A percentile compares a stretch with the other conserved stretches of the same genome.
phyloP scores from a whole-genome alignment of 2,113 vertebrate species.

The Misgurnus mizolepis region DNA sequence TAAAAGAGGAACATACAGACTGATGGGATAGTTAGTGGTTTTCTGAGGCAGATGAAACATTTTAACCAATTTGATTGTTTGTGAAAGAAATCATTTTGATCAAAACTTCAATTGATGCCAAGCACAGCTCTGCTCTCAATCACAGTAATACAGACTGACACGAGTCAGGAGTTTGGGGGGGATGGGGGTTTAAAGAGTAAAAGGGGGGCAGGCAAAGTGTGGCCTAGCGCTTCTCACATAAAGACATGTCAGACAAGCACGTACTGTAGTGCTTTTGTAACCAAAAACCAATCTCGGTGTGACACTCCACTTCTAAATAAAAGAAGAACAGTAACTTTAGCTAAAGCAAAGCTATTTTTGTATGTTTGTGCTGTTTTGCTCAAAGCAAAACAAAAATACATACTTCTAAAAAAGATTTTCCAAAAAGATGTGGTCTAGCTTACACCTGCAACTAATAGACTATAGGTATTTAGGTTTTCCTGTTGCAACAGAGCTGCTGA shows the following conservation, averaged over 20 bases:
- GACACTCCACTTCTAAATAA: too few species aligned
- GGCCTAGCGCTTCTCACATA: slow-evolving; percentile 81
- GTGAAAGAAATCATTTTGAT: slow-evolving; percentile 98
- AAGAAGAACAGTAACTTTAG: too few species aligned
- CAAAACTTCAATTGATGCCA: slow-evolving; percentile 90
- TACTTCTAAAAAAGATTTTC: background rate
- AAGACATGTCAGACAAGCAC: slow-evolving; percentile 85
- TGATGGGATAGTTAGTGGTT: slow-evolving; percentile 82
- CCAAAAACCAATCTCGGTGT: too few species aligned
- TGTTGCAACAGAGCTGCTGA: slow-evolving; percentile 73
- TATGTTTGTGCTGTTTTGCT: too few species aligned
- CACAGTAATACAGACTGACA: slow-evolving; percentile 88
- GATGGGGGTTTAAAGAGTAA: slow-evolving; percentile 80
- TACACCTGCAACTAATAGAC: slow-evolving; percentile 85
- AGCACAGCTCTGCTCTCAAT: slow-evolving; percentile 83
- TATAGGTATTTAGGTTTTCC: slow-evolving; percentile 79
- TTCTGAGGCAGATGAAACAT: slow-evolving; percentile 90
- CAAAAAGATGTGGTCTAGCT: background rate
- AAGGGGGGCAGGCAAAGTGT: background rate
- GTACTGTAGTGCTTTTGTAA: too few species aligned
- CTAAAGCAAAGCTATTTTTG: too few species aligned
- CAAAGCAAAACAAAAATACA: slow-evolving; percentile 55
- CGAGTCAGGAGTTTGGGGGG: slow-evolving; percentile 79
- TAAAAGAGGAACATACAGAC: slow-evolving; percentile 70
- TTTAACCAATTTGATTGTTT: slow-evolving; percentile 98